A percentile compares a stretch with the other conserved stretches of the same genome.
These are phyloP conservation scores for Lacanobia wlatinum DNA, from an alignment of 2,888 invertebrate species.

Conservation along the genomic window DNA sequence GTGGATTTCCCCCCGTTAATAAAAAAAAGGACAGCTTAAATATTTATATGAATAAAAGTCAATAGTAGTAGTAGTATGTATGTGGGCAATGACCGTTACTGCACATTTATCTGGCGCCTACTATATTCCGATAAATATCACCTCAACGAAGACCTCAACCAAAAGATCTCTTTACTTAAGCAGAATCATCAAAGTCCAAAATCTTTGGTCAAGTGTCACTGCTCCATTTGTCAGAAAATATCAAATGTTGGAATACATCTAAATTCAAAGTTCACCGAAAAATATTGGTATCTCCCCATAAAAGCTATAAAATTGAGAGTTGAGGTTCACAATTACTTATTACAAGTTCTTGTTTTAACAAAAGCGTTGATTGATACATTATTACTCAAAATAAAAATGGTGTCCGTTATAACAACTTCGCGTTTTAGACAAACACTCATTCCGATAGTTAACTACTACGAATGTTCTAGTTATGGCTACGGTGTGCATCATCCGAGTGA, in stretches of 20 bases:
- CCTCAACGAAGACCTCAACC: too few species aligned
- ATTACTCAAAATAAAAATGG: slow-evolving; percentile 4
- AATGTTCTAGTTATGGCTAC: neutral
- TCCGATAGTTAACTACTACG: slow-evolving; percentile 1
- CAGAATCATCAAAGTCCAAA: neutral
- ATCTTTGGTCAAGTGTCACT: slow-evolving; percentile 17
- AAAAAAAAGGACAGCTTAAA: too few species aligned
- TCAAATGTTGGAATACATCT: neutral
- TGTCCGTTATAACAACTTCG: neutral
- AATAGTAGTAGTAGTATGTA: too few species aligned
- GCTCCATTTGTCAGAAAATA: slow-evolving; percentile 30
- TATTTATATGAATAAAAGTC: too few species aligned
- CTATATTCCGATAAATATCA: too few species aligned
- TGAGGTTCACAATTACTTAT: neutral
- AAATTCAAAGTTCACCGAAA: slow-evolving; percentile 3
- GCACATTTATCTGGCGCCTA: too few species aligned
- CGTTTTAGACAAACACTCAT: slow-evolving; percentile 12
- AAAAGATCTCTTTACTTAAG: neutral
- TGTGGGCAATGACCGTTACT: too few species aligned
- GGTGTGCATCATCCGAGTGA: neutral
- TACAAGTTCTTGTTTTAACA: neutral
- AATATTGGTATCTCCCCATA: neutral
- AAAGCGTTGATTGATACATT: neutral
- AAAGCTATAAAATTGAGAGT: neutral
- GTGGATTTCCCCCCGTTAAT: too few species aligned